These are phyloP conservation scores for Petrocephalus schoutedeni DNA, from an alignment of 2,797 vertebrate species.

Conservation along the genomic window DNA sequence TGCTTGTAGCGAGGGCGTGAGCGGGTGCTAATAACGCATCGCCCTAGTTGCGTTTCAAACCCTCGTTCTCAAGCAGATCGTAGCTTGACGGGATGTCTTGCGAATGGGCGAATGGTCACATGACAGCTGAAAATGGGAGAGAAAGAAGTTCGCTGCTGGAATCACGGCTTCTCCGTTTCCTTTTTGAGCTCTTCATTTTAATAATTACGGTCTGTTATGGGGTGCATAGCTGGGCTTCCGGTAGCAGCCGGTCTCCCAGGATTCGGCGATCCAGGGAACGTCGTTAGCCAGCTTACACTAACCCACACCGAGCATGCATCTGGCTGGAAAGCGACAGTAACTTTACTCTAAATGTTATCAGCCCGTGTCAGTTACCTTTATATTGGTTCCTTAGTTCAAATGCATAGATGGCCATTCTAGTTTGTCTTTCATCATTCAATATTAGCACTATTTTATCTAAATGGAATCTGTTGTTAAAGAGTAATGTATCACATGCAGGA, in stretches of 20 bases:
- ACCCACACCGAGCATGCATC: not conserved
- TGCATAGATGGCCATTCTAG: not conserved
- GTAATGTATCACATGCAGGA: not conserved
- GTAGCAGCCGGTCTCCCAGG: not conserved
- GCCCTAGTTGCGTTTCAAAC: not conserved
- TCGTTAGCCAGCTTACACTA: slow-evolving; percentile 1
- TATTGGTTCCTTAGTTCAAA: not conserved
- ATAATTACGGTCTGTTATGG: slow-evolving; percentile 4
- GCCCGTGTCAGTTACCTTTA: not conserved
- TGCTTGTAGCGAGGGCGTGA: not conserved
- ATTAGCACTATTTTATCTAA: not conserved
- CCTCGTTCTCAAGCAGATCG: slow-evolving; percentile 25
- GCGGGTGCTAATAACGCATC: not conserved
- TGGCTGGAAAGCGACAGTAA: not conserved
- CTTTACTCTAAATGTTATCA: slow-evolving; percentile 7
- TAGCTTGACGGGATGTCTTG: slow-evolving; percentile 13
- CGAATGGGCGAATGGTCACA: slow-evolving; percentile 54
- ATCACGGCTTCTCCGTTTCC: not conserved
- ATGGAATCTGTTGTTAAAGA: not conserved
- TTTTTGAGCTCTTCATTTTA: not conserved
- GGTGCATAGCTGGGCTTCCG: not conserved
- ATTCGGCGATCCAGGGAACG: not conserved
- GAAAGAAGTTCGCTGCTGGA: not conserved
- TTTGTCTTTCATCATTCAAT: not conserved
- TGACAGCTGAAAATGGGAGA: slow-evolving; percentile 51